Conservation (phyloP, 2,888 invertebrate genomes). For the Cryptosula pallasiana region DNA sequence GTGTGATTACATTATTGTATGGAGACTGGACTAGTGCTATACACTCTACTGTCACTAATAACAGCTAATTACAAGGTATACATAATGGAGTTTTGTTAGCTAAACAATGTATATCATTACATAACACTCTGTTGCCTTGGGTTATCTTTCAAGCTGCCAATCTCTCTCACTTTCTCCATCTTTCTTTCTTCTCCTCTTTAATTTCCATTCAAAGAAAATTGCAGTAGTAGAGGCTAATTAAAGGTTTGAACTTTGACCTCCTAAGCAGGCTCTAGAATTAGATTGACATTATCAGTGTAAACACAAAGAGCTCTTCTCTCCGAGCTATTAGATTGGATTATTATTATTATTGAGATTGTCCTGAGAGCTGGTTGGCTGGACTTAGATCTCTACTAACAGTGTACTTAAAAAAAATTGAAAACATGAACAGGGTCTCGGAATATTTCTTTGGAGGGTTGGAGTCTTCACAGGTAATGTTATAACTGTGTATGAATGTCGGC, state of each 20-base stretch:
- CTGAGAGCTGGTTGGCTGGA: no score
- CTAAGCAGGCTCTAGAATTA: neutral
- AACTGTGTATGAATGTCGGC: no score
- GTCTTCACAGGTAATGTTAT: neutral
- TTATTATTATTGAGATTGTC: neutral
- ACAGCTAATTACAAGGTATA: neutral
- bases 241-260: constrained; percentile 7
- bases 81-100: neutral
- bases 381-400: neutral
- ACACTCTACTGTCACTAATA: neutral
- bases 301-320: neutral
- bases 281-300: constrained; percentile 23
- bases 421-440: neutral
- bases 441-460: neutral
- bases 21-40: neutral
- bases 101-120: no score
- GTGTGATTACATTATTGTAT: no score
- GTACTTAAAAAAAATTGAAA: no score
- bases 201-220: neutral
- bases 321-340: neutral
- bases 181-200: no score
- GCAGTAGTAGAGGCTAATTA: constrained; percentile 6
- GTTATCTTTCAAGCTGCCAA: no score
- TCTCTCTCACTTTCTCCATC: no score
- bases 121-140: no score